Base-by-base conservation (phyloP, 2,797 vertebrate species). In the Silurus aristotelis region DNA sequence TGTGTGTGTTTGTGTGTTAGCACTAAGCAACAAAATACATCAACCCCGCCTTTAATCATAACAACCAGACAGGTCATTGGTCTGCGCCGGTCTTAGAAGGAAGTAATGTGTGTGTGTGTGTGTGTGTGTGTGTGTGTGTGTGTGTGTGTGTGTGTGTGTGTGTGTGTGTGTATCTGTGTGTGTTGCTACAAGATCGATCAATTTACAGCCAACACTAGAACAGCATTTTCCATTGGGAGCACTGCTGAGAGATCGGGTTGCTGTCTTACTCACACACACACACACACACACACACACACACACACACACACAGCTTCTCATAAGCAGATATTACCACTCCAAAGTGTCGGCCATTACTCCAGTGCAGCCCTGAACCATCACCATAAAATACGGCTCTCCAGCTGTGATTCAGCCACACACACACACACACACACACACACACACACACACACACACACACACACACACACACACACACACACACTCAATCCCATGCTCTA, bases 11-110 rank as follows among this genome's bases (percentile, higher is more conserved):
- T 81, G 78, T 64, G 63, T 84, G 84, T 84, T 79, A 72, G 75
- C 55, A 67, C 71, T 88, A 84, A 82, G 82, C 68, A 83, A 82
- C 87, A 87, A 63, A 82, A 76, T 66, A 55, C 55, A 46, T 38
- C 66, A 58, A 82, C 78, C n/a, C n/a, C 31, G 48, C 73, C 64
- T 73, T 89, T 85, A 87, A 87, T 89, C 88, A 89, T 61, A 83
- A 83, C 63, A 76, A 52, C 66, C 25, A 76, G 82, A 86, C 31
- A 64, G 82, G 85, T 88, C 85, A 88, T 68, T 80, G 68, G 63
- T 77, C 71, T 78, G 55, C 77, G 27, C 68, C 19, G 6, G 25
- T 64, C 91, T 60, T 85, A 56, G 71, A 82, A 83, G 46, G 67
- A 77, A 63, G 48, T 25, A 55, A 14, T 75, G 38, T 87, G 61